These are phyloP conservation scores for Apotomis turbidana DNA, from an alignment of 2,888 invertebrate genomes.

Conservation along the genomic window DNA sequence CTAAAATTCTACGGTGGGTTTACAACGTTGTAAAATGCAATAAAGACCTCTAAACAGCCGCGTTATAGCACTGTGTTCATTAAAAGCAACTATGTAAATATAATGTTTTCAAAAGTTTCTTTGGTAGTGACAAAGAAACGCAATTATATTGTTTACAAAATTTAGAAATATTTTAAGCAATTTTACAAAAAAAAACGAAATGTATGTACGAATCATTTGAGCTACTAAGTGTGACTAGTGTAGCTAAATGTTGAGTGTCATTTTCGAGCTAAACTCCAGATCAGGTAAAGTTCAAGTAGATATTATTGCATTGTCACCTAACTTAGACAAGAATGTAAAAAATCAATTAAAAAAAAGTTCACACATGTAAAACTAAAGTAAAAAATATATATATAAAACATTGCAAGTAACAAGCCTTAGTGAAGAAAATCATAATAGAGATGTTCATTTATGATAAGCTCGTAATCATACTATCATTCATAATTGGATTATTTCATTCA, in stretches of 20 bases:
- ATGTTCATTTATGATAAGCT: neutral
- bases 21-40: slow-evolving; percentile 81
- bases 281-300: too few species aligned
- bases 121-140: neutral
- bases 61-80: slow-evolving; percentile 68
- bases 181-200: neutral
- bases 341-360: too few species aligned
- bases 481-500: slow-evolving; percentile 29
- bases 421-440: neutral
- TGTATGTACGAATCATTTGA: too few species aligned
- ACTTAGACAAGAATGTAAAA: too few species aligned
- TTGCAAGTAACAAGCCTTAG: too few species aligned
- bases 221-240: too few species aligned
- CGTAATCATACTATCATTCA: slow-evolving; percentile 1
- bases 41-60: slow-evolving; percentile 78
- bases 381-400: neutral
- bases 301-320: too few species aligned
- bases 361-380: too few species aligned
- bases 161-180: neutral
- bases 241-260: too few species aligned
- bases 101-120: slow-evolving; percentile 20
- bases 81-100: slow-evolving; percentile 37
- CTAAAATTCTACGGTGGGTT: slow-evolving; percentile 83
- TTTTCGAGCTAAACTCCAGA: too few species aligned
- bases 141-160: slow-evolving; percentile 9